Evolutionary conservation across 2,888 invertebrate species (phyloP), one percentile per base, ranked within the genome.

Genomic region (Oscheius sp.): DNA sequence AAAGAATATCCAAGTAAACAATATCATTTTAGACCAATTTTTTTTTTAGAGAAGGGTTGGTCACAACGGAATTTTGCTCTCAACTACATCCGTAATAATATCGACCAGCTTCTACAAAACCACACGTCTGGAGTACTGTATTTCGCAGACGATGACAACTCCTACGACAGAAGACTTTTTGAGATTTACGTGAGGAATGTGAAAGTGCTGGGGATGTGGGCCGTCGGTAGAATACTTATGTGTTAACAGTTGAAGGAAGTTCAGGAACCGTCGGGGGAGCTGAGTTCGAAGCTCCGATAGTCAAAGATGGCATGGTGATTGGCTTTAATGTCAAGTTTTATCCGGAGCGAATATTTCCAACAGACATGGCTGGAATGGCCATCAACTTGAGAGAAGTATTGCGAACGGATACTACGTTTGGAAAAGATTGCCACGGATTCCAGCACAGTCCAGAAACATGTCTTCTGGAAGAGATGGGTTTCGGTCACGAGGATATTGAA

Each of bases 281-380:
- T 2, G 68, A 77, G 1, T 79, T 85, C 2, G 85, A 85, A 72
- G 66, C 83, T 13, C 85, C 82, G 13, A 51, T 68, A 21, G 85
- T 85, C 11, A 73, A 73, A 13, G 73, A 84, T 32, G 83, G 82
- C 10, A 76, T 68, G 51, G 85, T 85, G 35, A 79, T 79, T 21
- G 80, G 77, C 2, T 85, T 82, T 76, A 73, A 84, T 37, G 84
- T 84, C 13, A 76, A 77, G 37, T 85, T 82, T 82, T 79, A 79
- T 48, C 76, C 80, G 13, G 76, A 77, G 32, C 75, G 85, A 33
- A 73, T 73, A 48, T 85, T 85, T 74, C 85, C 85, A 29, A 79
- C 81, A 9, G 85, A 85, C 57, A 85, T 85, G 85, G 84, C 85
- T 10, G 85, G 85, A 3, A 85, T 85, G 58, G 85, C 83, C 1